Evolutionary conservation across 2,797 vertebrate species (phyloP), one percentile per base, ranked within the genome.

Genomic region (Liasis olivaceus): DNA sequence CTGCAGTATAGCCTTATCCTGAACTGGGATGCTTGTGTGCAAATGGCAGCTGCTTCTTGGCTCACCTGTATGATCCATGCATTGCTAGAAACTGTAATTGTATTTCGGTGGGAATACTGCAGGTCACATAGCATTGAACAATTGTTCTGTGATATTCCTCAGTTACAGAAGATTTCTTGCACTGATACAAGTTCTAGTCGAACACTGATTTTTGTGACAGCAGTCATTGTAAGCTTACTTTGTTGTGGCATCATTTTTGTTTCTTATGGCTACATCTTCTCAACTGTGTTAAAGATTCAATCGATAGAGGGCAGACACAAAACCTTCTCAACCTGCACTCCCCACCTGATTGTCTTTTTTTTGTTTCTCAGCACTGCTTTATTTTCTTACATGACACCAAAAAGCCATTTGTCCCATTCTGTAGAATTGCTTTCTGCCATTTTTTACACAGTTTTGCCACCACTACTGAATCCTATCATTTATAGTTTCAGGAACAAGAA

Each of bases 251-350:
- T 91, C 0, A 5, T 95, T 36, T 85, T 95, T 51, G 89, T 86
- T 64, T 96, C 95, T 81, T 96, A 95, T 14, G 90, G 84, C 24
- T 2, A 15, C 4, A 95, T 96, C 85, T 92, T 96, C 69, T 31
- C 24, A 28, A 89, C 94, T 47, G 95, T 95, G 31, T 17, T 96
- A 36, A 93, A 59, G 66, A 93, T 95, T 0, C 93, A 93, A 9
- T 95, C 96, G 56, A 89, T 24, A 28, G 93, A 94, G 56, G 94
- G 95, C 17, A 94, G 90, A 28, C 8, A 31, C 12, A 89, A 89
- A 62, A 26, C 95, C 60, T 96, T 96, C 77, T 96, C 96, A 26
- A 97, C 96, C 1, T 97, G 96, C 92, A 94, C 91, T 11, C 95
- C 95, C 12, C 96, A 97, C 58, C 93, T 97, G 1, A 87, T 81